Evolutionary conservation across 2,888 invertebrate genomes (phyloP), one percentile per base, ranked within the genome.

Genomic region (Drosophila cognata): DNA sequence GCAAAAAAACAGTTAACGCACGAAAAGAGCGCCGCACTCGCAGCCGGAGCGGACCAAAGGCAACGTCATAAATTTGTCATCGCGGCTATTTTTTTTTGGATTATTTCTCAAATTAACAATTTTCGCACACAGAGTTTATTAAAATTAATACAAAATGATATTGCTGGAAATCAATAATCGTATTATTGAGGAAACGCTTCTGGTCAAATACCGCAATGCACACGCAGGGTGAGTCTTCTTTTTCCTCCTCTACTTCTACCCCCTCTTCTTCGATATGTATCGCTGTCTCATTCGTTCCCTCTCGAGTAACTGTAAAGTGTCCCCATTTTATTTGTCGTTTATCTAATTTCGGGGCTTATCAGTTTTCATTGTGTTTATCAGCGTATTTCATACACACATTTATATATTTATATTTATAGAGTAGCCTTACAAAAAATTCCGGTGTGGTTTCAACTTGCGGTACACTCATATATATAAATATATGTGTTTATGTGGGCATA

Each of bases 91-190:
- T 63, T 55, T 74, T 59, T 59, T 78, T 68, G 2, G n/a, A n/a
- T 29, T 29, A 8, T 46, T 25, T 46, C 16, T 46, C 1, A 25
- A 46, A 25, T 16, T 25, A 25, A 38, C 29, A 43, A 74, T 82
- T 56, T 57, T 57, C 60, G 63, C 51, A 55, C 74, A 65, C 41
- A 63, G 31, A 46, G 36, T 50, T 60, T 36, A 70, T 58, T 60
- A 51, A 70, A 63, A 60, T 71, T 61, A 46, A 43, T 56, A 58
- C 69, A 82, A 66, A 64, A 98, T 98, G 98, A 98, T 98, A 95
- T 95, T 98, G 94, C 95, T 99, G 93, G 99, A 99, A 96, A 98
- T 99, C 94, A 98, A 99, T 95, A 99, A 99, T 95, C 97, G 99
- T 94, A 98, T 99, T 94, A 97, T 99, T 91, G 98, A 99, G 95